Conservation (phyloP, 2,113 vertebrate genomes). For the Mixornis gularis region DNA sequence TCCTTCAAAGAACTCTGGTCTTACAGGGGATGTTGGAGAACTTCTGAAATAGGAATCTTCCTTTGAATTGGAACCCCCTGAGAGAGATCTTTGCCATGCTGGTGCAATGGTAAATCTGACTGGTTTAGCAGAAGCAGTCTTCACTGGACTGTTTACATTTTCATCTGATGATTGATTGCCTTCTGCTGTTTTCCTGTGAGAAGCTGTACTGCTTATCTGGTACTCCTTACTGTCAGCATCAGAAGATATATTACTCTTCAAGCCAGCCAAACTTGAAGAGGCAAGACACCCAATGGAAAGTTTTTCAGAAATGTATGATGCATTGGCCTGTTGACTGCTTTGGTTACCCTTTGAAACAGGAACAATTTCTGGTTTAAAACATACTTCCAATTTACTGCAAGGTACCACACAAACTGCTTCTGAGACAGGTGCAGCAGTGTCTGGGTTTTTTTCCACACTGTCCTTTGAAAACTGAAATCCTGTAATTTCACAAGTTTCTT, state of each 20-base stretch:
- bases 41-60: constrained; percentile 41
- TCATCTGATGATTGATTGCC: not conserved
- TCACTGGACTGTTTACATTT: not conserved
- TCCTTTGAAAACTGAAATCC: not conserved
- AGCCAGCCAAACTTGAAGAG: not conserved
- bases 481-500: not conserved
- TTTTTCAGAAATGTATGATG: not conserved
- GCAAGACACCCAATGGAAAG: not conserved
- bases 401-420: not conserved
- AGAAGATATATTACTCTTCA: not conserved
- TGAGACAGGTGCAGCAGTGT: not conserved
- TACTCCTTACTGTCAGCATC: not conserved
- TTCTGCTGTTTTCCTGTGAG: constrained; percentile 12
- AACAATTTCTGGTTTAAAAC: not conserved
- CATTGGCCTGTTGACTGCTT: not conserved
- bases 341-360: not conserved
- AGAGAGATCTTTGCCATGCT: constrained; percentile 75
- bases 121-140: constrained; percentile 25
- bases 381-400: not conserved
- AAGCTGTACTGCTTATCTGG: not conserved
- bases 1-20: constrained; percentile 47
- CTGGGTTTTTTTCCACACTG: not conserved
- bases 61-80: constrained; percentile 31
- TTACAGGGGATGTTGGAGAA: not conserved
- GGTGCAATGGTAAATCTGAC: constrained; percentile 70